phyloP scores from a whole-genome alignment of 2,888 invertebrate genomes.

The Tholera decimalis region DNA sequence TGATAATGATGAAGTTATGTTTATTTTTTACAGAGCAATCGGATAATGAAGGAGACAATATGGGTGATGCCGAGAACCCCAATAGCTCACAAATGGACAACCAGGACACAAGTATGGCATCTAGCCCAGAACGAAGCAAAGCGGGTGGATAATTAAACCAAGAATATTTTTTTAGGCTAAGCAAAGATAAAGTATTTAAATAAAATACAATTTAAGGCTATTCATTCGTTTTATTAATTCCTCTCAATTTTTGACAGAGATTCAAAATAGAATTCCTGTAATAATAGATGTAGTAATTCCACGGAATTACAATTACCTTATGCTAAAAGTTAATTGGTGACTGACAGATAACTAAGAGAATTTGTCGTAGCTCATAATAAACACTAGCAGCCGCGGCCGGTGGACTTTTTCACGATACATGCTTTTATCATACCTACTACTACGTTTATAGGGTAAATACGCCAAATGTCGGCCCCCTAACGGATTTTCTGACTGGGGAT shows the following conservation, averaged over 20 bases:
- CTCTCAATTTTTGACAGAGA: background rate
- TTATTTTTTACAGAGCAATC: constrained; percentile 80
- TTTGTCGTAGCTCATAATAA: no score
- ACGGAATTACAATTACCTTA: no score
- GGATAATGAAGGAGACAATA: constrained; percentile 88
- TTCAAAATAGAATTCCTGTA: background rate
- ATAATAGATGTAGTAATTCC: no score
- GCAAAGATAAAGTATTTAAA: constrained; percentile 39
- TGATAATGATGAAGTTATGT: no score
- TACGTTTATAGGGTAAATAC: no score
- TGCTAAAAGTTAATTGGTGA: no score
- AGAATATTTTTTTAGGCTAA: constrained; percentile 22
- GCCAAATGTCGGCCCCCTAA: no score
- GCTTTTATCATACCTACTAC: no score
- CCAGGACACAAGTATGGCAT: constrained; percentile 78
- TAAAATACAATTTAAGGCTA: constrained; percentile 35
- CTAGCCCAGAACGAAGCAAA: constrained; percentile 86
- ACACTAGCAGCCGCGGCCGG: no score
- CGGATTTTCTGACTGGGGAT: no score
- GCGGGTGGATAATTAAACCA: constrained; percentile 72
- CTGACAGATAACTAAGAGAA: no score
- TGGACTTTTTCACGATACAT: no score
- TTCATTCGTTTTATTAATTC: constrained; percentile 4
- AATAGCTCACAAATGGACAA: constrained; percentile 85
- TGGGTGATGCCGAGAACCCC: constrained; percentile 83